Evolutionary conservation across 2,888 invertebrate genomes (phyloP), one percentile per base, ranked within the genome.

Genomic region (Hypena proboscidalis): DNA sequence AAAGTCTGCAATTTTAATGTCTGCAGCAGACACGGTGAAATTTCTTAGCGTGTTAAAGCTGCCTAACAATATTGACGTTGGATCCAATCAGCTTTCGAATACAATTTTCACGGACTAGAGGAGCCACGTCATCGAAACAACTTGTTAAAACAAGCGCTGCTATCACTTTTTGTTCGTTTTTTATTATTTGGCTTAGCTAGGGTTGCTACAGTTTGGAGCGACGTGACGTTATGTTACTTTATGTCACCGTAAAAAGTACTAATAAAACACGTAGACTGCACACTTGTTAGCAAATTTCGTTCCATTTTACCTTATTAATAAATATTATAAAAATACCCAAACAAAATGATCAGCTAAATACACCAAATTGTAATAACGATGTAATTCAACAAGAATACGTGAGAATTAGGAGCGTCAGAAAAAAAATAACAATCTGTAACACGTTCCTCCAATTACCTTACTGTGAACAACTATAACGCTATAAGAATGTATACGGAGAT

Each of bases 71-170:
- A 44, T 55, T 57, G 49, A 46, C 52, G 43, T 58, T 49, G 48
- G 27, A 52, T 30, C 52, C 53, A 68, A 66, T 70, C 58, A 63
- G 51, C 38, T 32, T 49, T 36, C 39, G 48, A 53, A 47, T 45
- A 45, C 29, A 57, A 60, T 62, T 58, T 60, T 25, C 11, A 15
- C 27, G 34, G 34, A 19, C 53, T 48, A 60, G 49, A 47, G 9
- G 20, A 27, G 39, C 26, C 31, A 50, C 39, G 31, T 37, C 30
- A 27, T 37, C 8, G 4, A 25, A 46, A 33, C 22, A 23, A 40
- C 27, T 39, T 39, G 26, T 26, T 25, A 25, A 9, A 39, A 25
- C 10, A n/a, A 31, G 11, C 7, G 7, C 13, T 11, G 13, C 23
- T 4, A 19, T 22, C 17, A 17, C 17, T 19, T 38, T 20, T 23